These are phyloP conservation scores for Hippocampus comes DNA, from an alignment of 2,113 vertebrate genomes.

Conservation along the genomic window DNA sequence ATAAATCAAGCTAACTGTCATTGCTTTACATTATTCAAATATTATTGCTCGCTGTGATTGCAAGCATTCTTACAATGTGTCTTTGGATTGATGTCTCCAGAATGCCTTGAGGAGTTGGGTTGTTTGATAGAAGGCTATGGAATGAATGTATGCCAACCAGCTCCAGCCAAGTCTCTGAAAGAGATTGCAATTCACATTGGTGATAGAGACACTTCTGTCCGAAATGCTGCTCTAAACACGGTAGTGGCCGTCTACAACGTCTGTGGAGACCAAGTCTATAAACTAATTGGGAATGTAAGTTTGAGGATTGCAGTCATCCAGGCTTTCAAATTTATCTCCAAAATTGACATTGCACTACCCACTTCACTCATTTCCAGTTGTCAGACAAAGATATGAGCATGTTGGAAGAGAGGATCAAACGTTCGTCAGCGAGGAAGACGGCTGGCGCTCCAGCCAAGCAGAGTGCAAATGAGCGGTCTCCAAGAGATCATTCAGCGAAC, in stretches of 20 bases:
- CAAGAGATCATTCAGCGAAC: slow-evolving; percentile 75
- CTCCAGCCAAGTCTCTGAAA: slow-evolving; percentile 91
- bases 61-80: neutral
- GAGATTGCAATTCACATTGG: slow-evolving; percentile 95
- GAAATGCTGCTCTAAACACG: slow-evolving; percentile 95
- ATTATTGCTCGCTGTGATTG: neutral
- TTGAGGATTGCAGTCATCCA: neutral
- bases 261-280: slow-evolving; percentile 95
- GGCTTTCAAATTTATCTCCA: neutral
- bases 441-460: slow-evolving; percentile 75
- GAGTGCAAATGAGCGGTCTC: slow-evolving; percentile 76
- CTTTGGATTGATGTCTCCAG: slow-evolving; percentile 59
- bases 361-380: slow-evolving; percentile 67
- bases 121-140: slow-evolving; percentile 91
- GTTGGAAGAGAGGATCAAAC: slow-evolving; percentile 95
- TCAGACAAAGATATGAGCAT: slow-evolving; percentile 99
- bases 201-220: slow-evolving; percentile 91
- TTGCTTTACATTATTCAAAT: neutral
- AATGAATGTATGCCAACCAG: slow-evolving; percentile 96
- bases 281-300: slow-evolving; percentile 95
- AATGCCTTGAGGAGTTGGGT: slow-evolving; percentile 95
- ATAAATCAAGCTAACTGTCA: no score
- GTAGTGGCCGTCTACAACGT: slow-evolving; percentile 93
- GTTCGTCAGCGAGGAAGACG: slow-evolving; percentile 90
- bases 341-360: neutral